Base-by-base conservation (phyloP, 2,113 vertebrate genomes). In the Ameiurus melas region DNA sequence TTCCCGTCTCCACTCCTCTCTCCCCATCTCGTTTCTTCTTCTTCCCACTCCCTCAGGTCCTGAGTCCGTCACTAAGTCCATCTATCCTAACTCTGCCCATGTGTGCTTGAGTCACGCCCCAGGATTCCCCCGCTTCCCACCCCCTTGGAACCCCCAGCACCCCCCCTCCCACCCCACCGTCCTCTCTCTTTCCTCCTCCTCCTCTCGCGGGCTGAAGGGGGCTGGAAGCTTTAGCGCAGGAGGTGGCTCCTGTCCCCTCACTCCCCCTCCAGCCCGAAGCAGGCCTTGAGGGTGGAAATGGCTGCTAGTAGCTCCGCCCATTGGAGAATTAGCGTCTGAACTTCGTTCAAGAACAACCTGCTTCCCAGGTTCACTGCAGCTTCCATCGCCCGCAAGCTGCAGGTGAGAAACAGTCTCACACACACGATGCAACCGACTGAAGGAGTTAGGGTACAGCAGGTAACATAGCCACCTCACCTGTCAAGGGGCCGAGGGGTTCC, bases 351-450 rank as follows among this genome's bases (percentile, higher is more conserved):
- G 90, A 98, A 98, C 94, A 98, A 97, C 92, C 96, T 98, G 89
- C 95, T 98, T n/a, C n/a, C n/a, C n/a, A 93, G 97, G 97, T 30
- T 98, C 97, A 0, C 97, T 97, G 0, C 97, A n/a, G 97, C 75
- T 98, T 98, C 94, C 97, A 98, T 75, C 96, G 97, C n/a, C 51
- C 97, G 97, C 94, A 98, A 97, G 93, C 95, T 98, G 90, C 97
- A 98, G 97, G 97, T 97, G 92, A 93, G 92, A 30, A 4, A 12
- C 12, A 5, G 53, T 1, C 3, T 25, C 20, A 13, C 36, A 5
- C 58, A n/a, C 66, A 64, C 8, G 25, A n/a, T 64, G 27, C 25
- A 4, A 16, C 55, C 16, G 55, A 57, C 55, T 57, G 55, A 57
- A 57, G 17, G 14, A 57, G 13, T 16, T 55, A 14, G 1, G 53